Base-by-base conservation (phyloP, 1,140 invertebrate genomes). In the Drosophila micromelanica region DNA sequence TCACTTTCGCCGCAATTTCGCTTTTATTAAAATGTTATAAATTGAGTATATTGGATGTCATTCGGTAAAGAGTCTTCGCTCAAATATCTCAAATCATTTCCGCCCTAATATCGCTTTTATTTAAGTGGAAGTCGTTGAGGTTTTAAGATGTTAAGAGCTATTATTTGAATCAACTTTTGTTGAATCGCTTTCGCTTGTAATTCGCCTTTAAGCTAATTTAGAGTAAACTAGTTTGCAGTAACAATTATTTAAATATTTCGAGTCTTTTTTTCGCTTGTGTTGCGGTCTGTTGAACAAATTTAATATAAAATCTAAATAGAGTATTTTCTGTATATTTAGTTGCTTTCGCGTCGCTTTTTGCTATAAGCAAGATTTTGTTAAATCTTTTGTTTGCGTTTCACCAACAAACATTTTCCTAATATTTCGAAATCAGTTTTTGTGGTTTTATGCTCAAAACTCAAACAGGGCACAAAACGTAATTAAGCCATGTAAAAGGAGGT, bases 371-470 rank as follows among this genome's bases (percentile, higher is more conserved):
- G 17, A 49, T 12, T 12, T 46, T 38, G n/a, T 23, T 59, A 6
- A 60, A 52, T 69, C 49, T 40, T 13, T 63, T 70, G 60, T 63
- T 38, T 37, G 60, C 51, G 20, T 49, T 56, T 63, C 12, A 37
- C 43, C 40, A 70, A 54, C 67, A 45, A 30, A 52, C 27, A 52
- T 30, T 40, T 60, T 37, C 12, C 13, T 9, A 42, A 61, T 62
- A 45, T 49, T 71, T 64, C 23, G 32, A 42, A 40, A 54, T 63
- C 35, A 13, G 38, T 45, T 48, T 27, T 27, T 17, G 56, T 11
- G 56, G 13, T 11, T 35, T n/a, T 13, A 1, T 3, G 23, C 9
- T 9, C 38, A 27, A 27, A 67, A 49, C 13, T 23, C 37, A 59
- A 68, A 61, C n/a, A 30, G 27, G 27, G 38, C 37, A 11, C 46